phyloP scores from a whole-genome alignment of 2,888 invertebrate species.

The Dasysyrphus tricinctus region DNA sequence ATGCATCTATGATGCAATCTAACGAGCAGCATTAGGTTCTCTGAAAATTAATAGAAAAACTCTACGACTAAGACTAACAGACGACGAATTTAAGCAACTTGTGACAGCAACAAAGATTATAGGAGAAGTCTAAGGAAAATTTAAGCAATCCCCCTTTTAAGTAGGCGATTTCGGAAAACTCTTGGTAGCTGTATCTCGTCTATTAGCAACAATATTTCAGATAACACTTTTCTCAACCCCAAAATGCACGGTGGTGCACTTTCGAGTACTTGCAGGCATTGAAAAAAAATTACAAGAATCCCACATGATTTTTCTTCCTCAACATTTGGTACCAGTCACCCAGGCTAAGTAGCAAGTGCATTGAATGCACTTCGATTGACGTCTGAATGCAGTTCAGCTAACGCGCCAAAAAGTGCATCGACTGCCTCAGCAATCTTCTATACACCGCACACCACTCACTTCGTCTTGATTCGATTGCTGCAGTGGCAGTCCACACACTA shows the following conservation, averaged over 20 bases:
- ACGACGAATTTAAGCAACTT: constrained; percentile 1
- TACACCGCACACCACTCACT: neutral
- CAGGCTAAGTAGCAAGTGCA: constrained; percentile 79
- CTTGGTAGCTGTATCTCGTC: constrained; percentile 30
- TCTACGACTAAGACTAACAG: neutral
- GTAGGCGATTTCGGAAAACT: constrained; percentile 64
- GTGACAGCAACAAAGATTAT: constrained; percentile 17
- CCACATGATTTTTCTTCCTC: constrained; percentile 83
- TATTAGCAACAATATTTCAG: constrained; percentile 73
- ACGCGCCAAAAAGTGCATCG: constrained; percentile 70
- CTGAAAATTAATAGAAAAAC: constrained; percentile 46
- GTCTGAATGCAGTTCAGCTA: constrained; percentile 32
- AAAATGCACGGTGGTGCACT: constrained; percentile 43
- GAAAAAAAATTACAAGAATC: constrained; percentile 81
- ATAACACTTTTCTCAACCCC: constrained; percentile 73
- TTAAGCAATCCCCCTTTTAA: constrained; percentile 2
- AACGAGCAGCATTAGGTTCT: constrained; percentile 31
- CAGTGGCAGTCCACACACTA: neutral
- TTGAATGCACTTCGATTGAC: constrained; percentile 37
- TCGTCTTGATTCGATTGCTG: neutral
- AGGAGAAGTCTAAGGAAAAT: constrained; percentile 35
- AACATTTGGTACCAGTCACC: constrained; percentile 83
- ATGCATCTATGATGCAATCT: constrained; percentile 64
- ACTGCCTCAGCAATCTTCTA: neutral
- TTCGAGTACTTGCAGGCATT: constrained; percentile 38